Evolutionary conservation across 2,888 invertebrate species (phyloP).

Genomic region (Ptychoptera contaminata): DNA sequence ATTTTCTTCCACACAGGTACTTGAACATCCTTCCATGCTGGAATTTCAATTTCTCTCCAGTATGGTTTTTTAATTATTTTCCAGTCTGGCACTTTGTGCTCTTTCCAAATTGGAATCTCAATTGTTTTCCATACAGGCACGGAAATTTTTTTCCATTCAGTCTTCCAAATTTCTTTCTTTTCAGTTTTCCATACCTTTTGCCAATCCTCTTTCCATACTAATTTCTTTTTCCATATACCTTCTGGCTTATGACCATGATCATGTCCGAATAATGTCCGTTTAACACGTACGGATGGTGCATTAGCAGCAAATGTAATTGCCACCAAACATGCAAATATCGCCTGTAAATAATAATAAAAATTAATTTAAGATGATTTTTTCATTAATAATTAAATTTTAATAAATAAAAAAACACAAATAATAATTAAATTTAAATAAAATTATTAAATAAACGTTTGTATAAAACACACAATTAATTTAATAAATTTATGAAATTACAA

Average conservation of each 20-base stretch:
- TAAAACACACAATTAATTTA: too few species aligned
- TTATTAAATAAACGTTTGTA: too few species aligned
- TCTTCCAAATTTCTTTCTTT: conserved; percentile 58
- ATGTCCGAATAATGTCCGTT: not conserved
- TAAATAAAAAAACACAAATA: too few species aligned
- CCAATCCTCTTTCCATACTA: conserved; percentile 73
- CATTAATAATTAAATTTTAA: too few species aligned
- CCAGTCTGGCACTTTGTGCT: conserved; percentile 54
- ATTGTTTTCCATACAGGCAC: conserved; percentile 65
- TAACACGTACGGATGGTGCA: not conserved
- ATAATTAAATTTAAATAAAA: too few species aligned
- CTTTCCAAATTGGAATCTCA: conserved; percentile 59
- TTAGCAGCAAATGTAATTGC: not conserved
- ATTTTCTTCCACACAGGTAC: conserved; percentile 55
- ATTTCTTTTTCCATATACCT: conserved; percentile 68
- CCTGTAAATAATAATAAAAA: conserved; percentile 15
- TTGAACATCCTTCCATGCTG: conserved; percentile 49
- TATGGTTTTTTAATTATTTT: conserved; percentile 33
- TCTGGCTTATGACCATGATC: conserved; percentile 28
- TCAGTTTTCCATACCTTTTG: conserved; percentile 50
- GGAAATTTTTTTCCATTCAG: conserved; percentile 59
- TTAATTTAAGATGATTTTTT: too few species aligned
- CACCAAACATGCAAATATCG: conserved; percentile 21
- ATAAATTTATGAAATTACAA: too few species aligned
- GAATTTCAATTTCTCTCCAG: conserved; percentile 53